phyloP scores from a whole-genome alignment of 2,113 vertebrate genomes.

The Cheilinus undulatus region DNA sequence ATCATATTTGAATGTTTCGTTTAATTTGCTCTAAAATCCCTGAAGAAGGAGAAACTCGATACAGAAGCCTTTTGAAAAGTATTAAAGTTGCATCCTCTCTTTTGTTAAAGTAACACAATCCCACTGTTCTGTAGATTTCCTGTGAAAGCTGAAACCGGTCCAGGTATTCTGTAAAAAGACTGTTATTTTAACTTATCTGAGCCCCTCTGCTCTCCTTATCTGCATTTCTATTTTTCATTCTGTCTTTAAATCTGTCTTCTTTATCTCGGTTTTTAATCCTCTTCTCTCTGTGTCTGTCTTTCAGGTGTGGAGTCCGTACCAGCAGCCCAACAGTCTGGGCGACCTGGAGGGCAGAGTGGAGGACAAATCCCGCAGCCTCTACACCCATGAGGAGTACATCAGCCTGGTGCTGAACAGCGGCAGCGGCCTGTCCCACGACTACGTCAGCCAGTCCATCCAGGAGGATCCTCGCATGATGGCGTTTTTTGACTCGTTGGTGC shows the following conservation, averaged over 20 bases:
- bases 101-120: no score
- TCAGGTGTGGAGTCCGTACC: conserved; percentile 98
- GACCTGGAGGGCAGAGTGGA: conserved; percentile 95
- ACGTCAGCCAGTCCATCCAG: conserved; percentile 96
- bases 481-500: conserved; percentile 98
- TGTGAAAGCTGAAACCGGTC: no score
- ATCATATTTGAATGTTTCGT: no score
- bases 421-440: conserved; percentile 96
- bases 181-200: no score
- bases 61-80: no score
- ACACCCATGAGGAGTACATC: conserved; percentile 98
- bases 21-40: no score
- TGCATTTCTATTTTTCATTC: background rate
- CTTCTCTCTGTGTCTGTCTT: background rate
- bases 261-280: background rate
- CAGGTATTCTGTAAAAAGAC: no score
- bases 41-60: no score
- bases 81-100: no score
- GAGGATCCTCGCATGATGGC: conserved; percentile 99
- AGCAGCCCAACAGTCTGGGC: conserved; percentile 93
- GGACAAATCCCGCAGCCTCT: conserved; percentile 95
- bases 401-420: conserved; percentile 97
- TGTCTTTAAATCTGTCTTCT: background rate
- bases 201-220: no score
- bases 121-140: no score